These are phyloP conservation scores for Calcarius lapponicus DNA, from an alignment of 2,797 vertebrate genomes.

Conservation along the genomic window DNA sequence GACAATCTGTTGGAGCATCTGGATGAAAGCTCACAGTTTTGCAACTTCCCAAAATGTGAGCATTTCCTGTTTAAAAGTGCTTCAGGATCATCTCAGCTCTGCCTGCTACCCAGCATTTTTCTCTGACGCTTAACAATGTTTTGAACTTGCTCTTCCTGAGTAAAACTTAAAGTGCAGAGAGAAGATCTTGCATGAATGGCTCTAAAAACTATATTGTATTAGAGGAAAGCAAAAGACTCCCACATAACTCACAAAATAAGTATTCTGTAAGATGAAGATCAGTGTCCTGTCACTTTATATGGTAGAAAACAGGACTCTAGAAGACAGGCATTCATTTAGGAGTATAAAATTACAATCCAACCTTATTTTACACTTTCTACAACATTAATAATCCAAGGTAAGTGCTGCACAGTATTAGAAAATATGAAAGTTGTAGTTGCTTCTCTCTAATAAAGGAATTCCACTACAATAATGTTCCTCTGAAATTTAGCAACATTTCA, in stretches of 20 bases:
- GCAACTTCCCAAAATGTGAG: neutral
- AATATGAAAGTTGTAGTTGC: neutral
- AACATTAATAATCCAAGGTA: neutral
- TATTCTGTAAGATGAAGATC: neutral
- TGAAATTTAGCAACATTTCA: neutral
- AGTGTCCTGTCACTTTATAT: neutral
- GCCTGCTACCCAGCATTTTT: neutral
- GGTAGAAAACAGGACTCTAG: neutral
- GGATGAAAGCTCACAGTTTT: neutral
- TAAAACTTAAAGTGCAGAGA: neutral
- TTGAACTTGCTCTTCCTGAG: neutral
- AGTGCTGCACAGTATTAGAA: neutral
- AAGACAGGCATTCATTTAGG: neutral
- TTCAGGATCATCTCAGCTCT: neutral
- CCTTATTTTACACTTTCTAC: neutral
- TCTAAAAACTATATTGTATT: fast-evolving
- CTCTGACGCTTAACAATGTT: neutral
- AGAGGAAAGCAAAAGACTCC: neutral
- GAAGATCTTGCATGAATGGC: neutral
- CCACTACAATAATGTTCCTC: neutral
- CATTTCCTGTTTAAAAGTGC: neutral
- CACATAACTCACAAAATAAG: neutral
- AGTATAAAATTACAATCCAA: neutral
- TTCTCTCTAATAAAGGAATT: neutral
- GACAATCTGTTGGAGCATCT: neutral